A percentile compares a stretch with the other conserved stretches of the same genome.
Conservation (phyloP, 1,140 invertebrate species). For the Hycleus cichorii region DNA sequence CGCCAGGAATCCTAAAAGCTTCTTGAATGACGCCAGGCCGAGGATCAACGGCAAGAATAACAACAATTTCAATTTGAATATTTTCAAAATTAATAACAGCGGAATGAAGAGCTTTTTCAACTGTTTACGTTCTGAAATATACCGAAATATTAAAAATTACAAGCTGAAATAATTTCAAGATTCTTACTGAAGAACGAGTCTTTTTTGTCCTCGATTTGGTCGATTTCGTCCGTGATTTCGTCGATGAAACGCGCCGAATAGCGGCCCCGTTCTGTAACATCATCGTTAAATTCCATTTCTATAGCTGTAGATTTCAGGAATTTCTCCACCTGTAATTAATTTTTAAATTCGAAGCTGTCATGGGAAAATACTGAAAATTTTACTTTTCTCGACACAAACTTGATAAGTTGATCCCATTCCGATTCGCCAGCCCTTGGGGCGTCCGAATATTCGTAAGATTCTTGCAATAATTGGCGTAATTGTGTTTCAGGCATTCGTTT, state of each 20-base stretch:
- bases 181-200: slow-evolving; percentile 69
- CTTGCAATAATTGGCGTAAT: slow-evolving; percentile 52
- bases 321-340: slow-evolving; percentile 46
- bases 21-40: slow-evolving; percentile 74
- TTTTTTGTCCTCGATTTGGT: slow-evolving; percentile 71
- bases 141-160: slow-evolving; percentile 1
- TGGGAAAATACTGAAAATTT: slow-evolving; percentile 4
- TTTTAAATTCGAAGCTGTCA: too few relatives aligned
- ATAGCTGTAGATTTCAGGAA: slow-evolving; percentile 70
- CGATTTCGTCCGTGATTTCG: slow-evolving; percentile 73
- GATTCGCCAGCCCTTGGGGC: slow-evolving; percentile 60
- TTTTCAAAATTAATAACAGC: slow-evolving; percentile 68
- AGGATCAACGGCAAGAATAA: slow-evolving; percentile 73
- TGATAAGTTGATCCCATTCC: slow-evolving; percentile 70
- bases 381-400: slow-evolving; percentile 64
- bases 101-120: slow-evolving; percentile 76
- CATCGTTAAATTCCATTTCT: slow-evolving; percentile 61
- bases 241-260: slow-evolving; percentile 72
- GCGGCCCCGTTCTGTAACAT: slow-evolving; percentile 59
- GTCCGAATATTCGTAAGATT: slow-evolving; percentile 61
- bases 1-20: slow-evolving; percentile 68
- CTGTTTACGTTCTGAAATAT: slow-evolving; percentile 61
- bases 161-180: neutral
- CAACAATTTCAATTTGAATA: slow-evolving; percentile 75
- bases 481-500: slow-evolving; percentile 57